These are phyloP conservation scores for Aegithalos caudatus DNA, from an alignment of 2,113 vertebrate species.

Conservation along the genomic window DNA sequence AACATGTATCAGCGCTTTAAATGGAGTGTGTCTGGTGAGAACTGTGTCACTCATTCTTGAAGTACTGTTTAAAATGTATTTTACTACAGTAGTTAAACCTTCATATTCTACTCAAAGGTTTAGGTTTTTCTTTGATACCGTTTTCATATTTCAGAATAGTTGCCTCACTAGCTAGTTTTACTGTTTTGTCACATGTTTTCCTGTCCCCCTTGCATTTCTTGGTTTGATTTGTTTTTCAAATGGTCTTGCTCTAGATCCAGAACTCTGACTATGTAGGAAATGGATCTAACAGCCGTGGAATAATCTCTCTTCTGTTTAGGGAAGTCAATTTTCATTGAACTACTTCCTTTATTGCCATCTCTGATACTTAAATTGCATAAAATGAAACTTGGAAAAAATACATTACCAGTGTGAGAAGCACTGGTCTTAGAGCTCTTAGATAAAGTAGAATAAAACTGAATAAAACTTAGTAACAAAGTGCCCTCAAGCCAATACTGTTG, in stretches of 20 bases:
- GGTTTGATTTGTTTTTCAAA: not conserved
- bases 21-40: accelerated
- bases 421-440: not conserved
- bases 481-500: not conserved
- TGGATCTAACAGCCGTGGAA: not conserved
- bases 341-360: not conserved
- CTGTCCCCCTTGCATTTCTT: accelerated
- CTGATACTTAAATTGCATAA: not conserved
- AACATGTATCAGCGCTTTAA: not conserved
- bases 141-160: not conserved
- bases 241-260: not conserved
- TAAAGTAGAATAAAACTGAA: not conserved
- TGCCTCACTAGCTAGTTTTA: not conserved
- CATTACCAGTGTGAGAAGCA: not conserved
- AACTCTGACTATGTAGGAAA: not conserved
- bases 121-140: not conserved
- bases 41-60: not conserved
- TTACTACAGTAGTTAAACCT: not conserved
- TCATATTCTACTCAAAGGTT: not conserved
- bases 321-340: not conserved
- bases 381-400: not conserved
- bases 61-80: not conserved
- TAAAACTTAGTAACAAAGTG: not conserved
- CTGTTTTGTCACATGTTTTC: not conserved
- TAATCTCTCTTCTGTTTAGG: not conserved